Evolutionary conservation across 2,888 invertebrate genomes (phyloP), one percentile per base, ranked within the genome.

Genomic region (Zelleria hepariella): DNA sequence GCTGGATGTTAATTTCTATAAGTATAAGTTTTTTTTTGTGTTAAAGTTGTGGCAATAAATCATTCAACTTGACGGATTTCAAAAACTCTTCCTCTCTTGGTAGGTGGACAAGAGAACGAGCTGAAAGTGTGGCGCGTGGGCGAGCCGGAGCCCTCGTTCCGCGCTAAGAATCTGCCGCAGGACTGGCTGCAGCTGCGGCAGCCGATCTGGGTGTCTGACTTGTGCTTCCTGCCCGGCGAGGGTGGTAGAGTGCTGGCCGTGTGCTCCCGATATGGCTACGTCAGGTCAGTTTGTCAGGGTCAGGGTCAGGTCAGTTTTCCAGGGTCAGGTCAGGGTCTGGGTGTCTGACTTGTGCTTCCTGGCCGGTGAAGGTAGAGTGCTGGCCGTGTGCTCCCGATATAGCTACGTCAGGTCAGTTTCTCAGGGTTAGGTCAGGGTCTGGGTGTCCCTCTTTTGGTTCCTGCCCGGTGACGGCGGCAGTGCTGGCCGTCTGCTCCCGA

Each of bases 51-150:
- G n/a, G n/a, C n/a, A n/a, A n/a, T n/a, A n/a, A n/a, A n/a, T n/a
- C n/a, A n/a, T n/a, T n/a, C n/a, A n/a, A n/a, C n/a, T n/a, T n/a
- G n/a, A n/a, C n/a, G n/a, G n/a, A n/a, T n/a, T n/a, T n/a, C n/a
- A n/a, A n/a, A n/a, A n/a, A n/a, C n/a, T n/a, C n/a, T n/a, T n/a
- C n/a, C n/a, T n/a, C n/a, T n/a, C 7, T 7, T 32, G 7, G 6
- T 93, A 64, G 98, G 98, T 21, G 98, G 99, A 0, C 94, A 95
- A 77, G 95, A 94, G 68, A 96, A 97, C 72, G 95, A 96, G 67
- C 80, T 98, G 0, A 96, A 97, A 83, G 76, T 98, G 1, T 98
- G 95, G 92, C 94, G 96, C 68, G 72, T 95, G 0, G 71, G 87
- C 69, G 66, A 88, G 65, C 2, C 77, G 64, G 77, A 82, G 21